A percentile compares a stretch with the other conserved stretches of the same genome.
Conservation (phyloP, 2,888 invertebrate species). For the Urechis unicinctus region DNA sequence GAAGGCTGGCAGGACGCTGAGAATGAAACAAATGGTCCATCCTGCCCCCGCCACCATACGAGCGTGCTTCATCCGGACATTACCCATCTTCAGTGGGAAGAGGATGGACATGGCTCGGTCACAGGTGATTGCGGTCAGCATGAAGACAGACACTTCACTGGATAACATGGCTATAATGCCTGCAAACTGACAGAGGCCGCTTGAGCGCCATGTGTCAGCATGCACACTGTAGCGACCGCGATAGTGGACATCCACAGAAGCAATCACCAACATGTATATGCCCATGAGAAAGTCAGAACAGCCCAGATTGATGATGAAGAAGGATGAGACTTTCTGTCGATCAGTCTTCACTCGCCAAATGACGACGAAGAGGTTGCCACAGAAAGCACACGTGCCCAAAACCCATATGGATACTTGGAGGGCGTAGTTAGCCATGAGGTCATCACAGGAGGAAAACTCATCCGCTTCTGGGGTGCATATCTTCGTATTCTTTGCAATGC, state of each 20-base stretch:
- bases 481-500: conserved; percentile 24
- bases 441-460: conserved; percentile 26
- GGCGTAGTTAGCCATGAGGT: conserved; percentile 22
- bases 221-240: conserved; percentile 49
- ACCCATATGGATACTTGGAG: conserved; percentile 57
- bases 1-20: conserved; percentile 34
- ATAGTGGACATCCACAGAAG: conserved; percentile 12
- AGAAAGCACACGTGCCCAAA: conserved; percentile 58
- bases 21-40: conserved; percentile 33
- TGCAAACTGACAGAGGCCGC: conserved; percentile 39
- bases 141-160: conserved; percentile 51
- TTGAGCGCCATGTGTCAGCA: conserved; percentile 38
- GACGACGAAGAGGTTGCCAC: conserved; percentile 57
- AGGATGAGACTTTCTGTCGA: conserved; percentile 12
- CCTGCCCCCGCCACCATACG: conserved; percentile 29
- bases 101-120: conserved; percentile 49
- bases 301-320: conserved; percentile 58
- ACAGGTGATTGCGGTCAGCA: conserved; percentile 50
- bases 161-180: conserved; percentile 46
- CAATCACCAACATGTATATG: conserved; percentile 27
- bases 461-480: conserved; percentile 21
- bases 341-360: conserved; percentile 53
- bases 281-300: conserved; percentile 62
- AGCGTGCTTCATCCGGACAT: conserved; percentile 36
- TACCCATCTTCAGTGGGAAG: conserved; percentile 37